Evolutionary conservation across 2,113 vertebrate species (phyloP).

Genomic region (Cololabis saira): DNA sequence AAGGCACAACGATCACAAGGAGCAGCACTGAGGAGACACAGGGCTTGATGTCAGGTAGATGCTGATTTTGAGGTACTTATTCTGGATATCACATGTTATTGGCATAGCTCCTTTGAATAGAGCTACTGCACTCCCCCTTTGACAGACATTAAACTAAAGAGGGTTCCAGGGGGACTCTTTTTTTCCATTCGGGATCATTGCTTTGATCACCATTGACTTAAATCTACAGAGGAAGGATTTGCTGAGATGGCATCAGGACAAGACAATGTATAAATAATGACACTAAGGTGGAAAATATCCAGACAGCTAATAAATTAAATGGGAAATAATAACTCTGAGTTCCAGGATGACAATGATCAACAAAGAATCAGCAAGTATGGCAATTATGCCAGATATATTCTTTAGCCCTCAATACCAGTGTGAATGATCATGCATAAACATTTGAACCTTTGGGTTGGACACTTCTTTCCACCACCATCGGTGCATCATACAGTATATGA

Average conservation of each 20-base stretch:
- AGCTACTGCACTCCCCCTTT: not conserved
- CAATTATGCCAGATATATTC: no score
- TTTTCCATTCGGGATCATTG: not conserved
- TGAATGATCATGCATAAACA: no score
- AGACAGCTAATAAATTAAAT: not conserved
- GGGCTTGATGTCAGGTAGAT: slow-evolving; percentile 27
- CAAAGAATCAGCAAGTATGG: no score
- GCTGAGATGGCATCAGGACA: not conserved
- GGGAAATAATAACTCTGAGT: not conserved
- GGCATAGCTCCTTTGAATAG: slow-evolving; percentile 2
- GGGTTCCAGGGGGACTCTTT: not conserved
- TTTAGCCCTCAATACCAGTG: no score
- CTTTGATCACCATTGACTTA: slow-evolving; percentile 1
- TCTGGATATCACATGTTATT: not conserved
- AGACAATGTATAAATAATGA: not conserved
- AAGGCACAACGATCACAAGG: slow-evolving; percentile 38
- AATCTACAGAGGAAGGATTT: slow-evolving; percentile 3
- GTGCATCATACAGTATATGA: no score
- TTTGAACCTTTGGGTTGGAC: no score
- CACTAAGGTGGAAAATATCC: not conserved
- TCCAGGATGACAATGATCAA: no score
- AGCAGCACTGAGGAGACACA: slow-evolving; percentile 26
- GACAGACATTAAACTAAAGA: not conserved
- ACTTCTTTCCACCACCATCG: no score
- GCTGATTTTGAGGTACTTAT: slow-evolving; percentile 9